Evolutionary conservation across 2,113 vertebrate species (phyloP), one percentile per base, ranked within the genome.

Genomic region (Plestiodon gilberti): DNA sequence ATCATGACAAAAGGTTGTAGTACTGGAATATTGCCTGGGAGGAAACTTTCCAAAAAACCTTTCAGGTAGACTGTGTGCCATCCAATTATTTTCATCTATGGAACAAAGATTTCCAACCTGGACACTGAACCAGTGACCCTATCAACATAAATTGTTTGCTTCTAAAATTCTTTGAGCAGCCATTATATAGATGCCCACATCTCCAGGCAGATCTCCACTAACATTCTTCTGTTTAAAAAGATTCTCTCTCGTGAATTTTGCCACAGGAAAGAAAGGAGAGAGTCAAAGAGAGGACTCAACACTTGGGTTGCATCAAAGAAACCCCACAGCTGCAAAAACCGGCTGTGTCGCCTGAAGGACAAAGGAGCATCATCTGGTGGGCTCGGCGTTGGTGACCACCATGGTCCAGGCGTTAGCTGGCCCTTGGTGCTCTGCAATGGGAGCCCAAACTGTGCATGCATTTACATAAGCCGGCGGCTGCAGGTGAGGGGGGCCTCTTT

Each of bases 81-180:
- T 55, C 69, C 78, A 81, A 64, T 87, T 87, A 81, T 87, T 74
- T 86, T 55, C 78, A 30, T 81, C 70, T 22, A 6, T 64, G 78
- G 78, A 74, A 75, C 78, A 81, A 87, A 81, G n/a, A 81, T 81
- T 87, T 81, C 78, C 25, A 55, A 59, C 30, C 35, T 35, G 79
- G 78, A 87, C 40, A 1, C 33, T 87, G 78, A 65, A 75, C 69
- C 2, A 3, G 40, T 65, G 40, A 30, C n/a, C 70, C 61, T 13
- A 65, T 81, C n/a, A 55, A 28, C 70, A 55, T 22, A 65, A 75
- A 75, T 52, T 65, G 69, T 75, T 74, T 65, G 38, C 40, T 65
- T 81, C 81, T 35, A 65, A 25, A 74, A 75, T 65, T 52, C 70
- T 87, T 81, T 74, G 78, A 81, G 61, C 59, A 23, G 9, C 70